Base-by-base conservation (phyloP, 2,888 invertebrate species). In the Lycophotia porphyrea region DNA sequence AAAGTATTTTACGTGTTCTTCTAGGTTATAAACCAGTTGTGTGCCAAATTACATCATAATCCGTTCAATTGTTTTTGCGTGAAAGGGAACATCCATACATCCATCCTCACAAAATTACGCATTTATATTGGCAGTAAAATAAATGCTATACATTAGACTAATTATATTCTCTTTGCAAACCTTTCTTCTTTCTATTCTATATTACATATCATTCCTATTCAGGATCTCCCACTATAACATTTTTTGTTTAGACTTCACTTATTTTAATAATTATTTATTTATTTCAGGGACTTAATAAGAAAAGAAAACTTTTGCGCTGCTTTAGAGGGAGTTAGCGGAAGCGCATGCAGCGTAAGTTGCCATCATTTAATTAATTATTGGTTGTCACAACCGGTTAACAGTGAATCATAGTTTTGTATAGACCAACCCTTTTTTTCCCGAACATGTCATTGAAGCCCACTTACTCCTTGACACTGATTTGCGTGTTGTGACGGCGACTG, bases 241-340 rank as follows among this genome's bases (percentile, higher is more conserved):
- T 18, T 9, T 67, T 44, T 44, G 13, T 15, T 36, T 2, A 18
- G 27, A 8, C 31, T 27, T 34, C 9, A 34, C 9, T 36, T 34
- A 55, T 52, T 15, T 55, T 2, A 55, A 42, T 11, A 15, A 21
- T 15, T 15, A 9, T 70, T 49, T 24, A 24, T 39, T 58, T 67
- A 71, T 88, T 89, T 65, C 87, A 93, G 93, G 34, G 72, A 78
- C 15, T 92, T 89, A 67, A 90, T 93, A 15, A 85, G 78, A 0
- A 79, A 87, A 0, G 81, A 78, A 8, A 88, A 91, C 73, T 93
- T 93, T 74, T 93, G 93, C 69, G 92, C 91, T 36, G 92, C 92
- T 4, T 89, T 84, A 21, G 66, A 76, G 0, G 42, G 70, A 1
- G 88, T 81, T 24, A 90, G 89, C 15, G 86, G 88, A 2, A 92